Evolutionary conservation across 2,888 invertebrate genomes (phyloP).

Genomic region (Hirtodrosophila trivittata): DNA sequence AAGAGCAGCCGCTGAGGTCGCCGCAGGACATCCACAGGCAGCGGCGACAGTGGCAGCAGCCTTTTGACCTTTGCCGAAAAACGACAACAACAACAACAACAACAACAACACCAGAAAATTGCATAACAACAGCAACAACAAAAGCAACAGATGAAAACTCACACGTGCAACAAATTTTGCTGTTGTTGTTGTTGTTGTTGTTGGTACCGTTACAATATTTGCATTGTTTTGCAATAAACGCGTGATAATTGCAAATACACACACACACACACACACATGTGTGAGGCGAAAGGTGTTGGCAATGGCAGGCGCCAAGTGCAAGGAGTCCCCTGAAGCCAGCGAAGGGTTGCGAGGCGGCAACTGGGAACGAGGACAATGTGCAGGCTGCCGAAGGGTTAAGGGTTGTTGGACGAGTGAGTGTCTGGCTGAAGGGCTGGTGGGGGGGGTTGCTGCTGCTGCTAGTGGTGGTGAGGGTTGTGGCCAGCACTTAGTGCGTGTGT

Average conservation of each 20-base stretch:
- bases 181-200: slow-evolving; percentile 25
- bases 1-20: slow-evolving; percentile 41
- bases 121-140: slow-evolving; percentile 32
- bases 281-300: slow-evolving; percentile 43
- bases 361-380: slow-evolving; percentile 2
- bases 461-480: neutral
- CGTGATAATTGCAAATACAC: slow-evolving; percentile 70
- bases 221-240: slow-evolving; percentile 78
- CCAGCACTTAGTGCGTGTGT: slow-evolving; percentile 49
- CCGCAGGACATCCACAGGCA: slow-evolving; percentile 54
- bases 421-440: neutral
- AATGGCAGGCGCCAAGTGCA: slow-evolving; percentile 48
- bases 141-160: slow-evolving; percentile 53
- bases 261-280: slow-evolving; percentile 23
- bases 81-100: slow-evolving; percentile 19
- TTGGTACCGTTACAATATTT: slow-evolving; percentile 58
- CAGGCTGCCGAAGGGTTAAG: slow-evolving; percentile 32
- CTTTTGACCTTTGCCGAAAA: slow-evolving; percentile 64
- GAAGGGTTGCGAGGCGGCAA: slow-evolving; percentile 5
- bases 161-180: slow-evolving; percentile 26
- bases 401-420: slow-evolving; percentile 25
- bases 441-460: neutral
- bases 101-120: slow-evolving; percentile 27
- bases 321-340: slow-evolving; percentile 32
- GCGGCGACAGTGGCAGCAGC: slow-evolving; percentile 19